phyloP scores from a whole-genome alignment of 1,140 invertebrate genomes.

The Drosophila gunungcola region DNA sequence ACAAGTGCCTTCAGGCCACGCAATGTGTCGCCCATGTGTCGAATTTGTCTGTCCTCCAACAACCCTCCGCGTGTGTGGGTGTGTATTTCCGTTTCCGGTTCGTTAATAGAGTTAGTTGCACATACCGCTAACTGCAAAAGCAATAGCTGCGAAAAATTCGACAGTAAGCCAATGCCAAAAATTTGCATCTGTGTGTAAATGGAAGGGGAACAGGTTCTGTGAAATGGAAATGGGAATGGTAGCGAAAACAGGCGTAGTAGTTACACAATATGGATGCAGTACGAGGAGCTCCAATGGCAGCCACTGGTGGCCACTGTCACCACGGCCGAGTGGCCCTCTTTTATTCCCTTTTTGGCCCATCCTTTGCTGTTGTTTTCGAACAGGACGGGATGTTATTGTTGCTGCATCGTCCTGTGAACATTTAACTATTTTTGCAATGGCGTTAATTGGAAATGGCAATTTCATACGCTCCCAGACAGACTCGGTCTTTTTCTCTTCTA shows the following conservation, averaged over 20 bases:
- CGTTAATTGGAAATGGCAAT: conserved; percentile 84
- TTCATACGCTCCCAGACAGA: conserved; percentile 63
- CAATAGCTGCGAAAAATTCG: conserved; percentile 40
- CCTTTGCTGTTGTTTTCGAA: conserved; percentile 47
- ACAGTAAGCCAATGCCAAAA: conserved; percentile 51
- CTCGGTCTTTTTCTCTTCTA: background rate
- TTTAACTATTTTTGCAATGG: conserved; percentile 83
- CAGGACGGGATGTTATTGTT: conserved; percentile 26
- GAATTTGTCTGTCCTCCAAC: background rate
- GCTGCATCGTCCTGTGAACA: conserved; percentile 54
- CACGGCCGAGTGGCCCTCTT: conserved; percentile 3
- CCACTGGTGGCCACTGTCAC: conserved; percentile 52
- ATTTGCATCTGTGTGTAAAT: conserved; percentile 32
- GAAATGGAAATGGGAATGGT: conserved; percentile 12
- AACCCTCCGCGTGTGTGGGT: conserved; percentile 24
- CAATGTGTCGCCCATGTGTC: conserved; percentile 14
- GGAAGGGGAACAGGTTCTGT: conserved; percentile 25
- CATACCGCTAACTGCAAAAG: conserved; percentile 50
- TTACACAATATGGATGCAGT: conserved; percentile 27
- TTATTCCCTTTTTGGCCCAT: conserved; percentile 31
- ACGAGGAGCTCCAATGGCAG: background rate
- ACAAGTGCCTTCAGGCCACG: conserved; percentile 48
- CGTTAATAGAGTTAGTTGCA: conserved; percentile 84
- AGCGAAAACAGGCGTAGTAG: conserved; percentile 3
- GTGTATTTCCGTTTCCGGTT: conserved; percentile 76